phyloP scores from a whole-genome alignment of 2,113 vertebrate genomes.

The Chamaea fasciata region DNA sequence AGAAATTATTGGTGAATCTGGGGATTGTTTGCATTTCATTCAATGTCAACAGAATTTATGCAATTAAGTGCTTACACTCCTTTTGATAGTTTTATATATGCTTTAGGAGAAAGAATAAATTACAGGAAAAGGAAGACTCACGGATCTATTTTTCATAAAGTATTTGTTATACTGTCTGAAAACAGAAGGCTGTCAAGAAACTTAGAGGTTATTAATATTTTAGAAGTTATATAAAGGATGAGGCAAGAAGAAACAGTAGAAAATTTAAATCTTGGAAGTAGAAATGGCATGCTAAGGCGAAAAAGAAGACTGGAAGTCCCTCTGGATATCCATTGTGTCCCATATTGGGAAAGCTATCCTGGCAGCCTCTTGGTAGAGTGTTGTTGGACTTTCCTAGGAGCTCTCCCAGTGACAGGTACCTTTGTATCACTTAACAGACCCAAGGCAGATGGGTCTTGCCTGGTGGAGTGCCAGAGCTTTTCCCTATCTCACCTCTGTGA shows the following conservation, averaged over 20 bases:
- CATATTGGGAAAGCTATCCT: not conserved
- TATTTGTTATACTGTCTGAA: not conserved
- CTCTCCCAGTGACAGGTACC: fast-evolving
- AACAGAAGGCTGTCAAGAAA: not conserved
- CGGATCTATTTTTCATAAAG: not conserved
- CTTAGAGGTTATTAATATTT: not conserved
- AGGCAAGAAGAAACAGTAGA: not conserved
- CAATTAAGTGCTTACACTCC: not conserved
- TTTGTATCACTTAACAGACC: not conserved
- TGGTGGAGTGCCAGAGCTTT: not conserved
- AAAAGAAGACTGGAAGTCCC: not conserved
- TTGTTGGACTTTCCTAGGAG: not conserved
- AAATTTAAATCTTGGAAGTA: not conserved
- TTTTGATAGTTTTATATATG: not conserved
- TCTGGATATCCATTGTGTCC: not conserved
- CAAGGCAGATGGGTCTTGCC: not conserved
- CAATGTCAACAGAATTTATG: not conserved
- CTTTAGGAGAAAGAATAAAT: not conserved
- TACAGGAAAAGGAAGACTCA: not conserved
- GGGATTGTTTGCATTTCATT: not conserved
- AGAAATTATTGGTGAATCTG: not conserved
- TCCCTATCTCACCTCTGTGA: not conserved
- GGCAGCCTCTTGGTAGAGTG: not conserved
- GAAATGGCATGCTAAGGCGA: not conserved
- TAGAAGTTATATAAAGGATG: not conserved